Evolutionary conservation across 2,888 invertebrate genomes (phyloP).

Genomic region (Hirtodrosophila alboralis): DNA sequence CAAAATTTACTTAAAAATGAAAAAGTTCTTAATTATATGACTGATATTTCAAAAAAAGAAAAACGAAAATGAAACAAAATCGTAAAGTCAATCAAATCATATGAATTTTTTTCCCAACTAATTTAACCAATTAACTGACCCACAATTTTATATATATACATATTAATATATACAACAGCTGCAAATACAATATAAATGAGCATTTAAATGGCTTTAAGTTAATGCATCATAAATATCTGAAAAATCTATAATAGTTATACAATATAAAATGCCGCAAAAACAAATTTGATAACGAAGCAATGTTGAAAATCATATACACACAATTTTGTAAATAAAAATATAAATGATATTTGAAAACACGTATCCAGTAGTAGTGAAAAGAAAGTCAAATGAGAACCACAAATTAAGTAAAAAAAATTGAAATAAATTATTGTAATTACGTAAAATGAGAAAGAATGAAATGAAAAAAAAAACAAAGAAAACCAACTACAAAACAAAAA

Average conservation of each 20-base stretch:
- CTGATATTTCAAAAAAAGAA: conserved; percentile 50
- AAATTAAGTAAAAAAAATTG: conserved; percentile 38
- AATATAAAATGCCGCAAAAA: too few species aligned
- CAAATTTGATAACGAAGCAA: conserved; percentile 60
- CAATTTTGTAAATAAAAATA: conserved; percentile 65
- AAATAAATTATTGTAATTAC: conserved; percentile 64
- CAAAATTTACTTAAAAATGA: conserved; percentile 12
- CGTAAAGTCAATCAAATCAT: conserved; percentile 17
- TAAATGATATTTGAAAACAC: conserved; percentile 26
- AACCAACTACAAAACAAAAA: conserved; percentile 14
- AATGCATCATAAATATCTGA: conserved; percentile 34
- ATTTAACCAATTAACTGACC: conserved; percentile 36
- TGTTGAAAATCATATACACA: conserved; percentile 47
- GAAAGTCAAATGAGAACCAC: conserved; percentile 39
- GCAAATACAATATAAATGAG: conserved; percentile 35
- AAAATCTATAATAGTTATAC: conserved; percentile 24
- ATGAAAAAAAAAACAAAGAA: conserved; percentile 9
- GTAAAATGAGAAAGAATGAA: conserved; percentile 22
- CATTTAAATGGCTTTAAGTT: conserved; percentile 44
- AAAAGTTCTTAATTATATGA: conserved; percentile 52
- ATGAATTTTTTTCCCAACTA: conserved; percentile 13
- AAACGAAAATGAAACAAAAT: conserved; percentile 2
- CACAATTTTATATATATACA: too few species aligned
- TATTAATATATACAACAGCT: conserved; percentile 19
- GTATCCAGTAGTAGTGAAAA: conserved; percentile 62